Base-by-base conservation (phyloP, 1,140 invertebrate species). In the Hypsibius dujardini region DNA sequence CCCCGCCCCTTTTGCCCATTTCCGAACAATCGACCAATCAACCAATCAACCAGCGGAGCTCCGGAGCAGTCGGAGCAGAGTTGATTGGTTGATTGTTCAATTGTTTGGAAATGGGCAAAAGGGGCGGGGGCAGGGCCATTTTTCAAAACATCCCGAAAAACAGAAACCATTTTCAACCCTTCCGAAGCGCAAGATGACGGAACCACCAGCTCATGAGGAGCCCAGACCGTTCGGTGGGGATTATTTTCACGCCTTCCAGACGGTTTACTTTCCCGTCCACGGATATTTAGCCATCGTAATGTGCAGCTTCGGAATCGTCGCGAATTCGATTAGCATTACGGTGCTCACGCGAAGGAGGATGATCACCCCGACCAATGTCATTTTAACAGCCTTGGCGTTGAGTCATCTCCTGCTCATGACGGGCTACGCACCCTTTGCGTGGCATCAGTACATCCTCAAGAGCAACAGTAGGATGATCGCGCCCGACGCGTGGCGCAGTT, bases 261-360 rank as follows among this genome's bases (percentile, higher is more conserved):
- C 3, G 45, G 62, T 42, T 42, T 67, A 67, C 62, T 12, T 67
- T 67, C 62, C 12, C 42, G 45, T 85, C 15, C 89, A 91, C 77
- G 86, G 87, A 1, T 87, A 87, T 77, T 76, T 87, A 28, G 84
- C 85, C 28, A 78, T 89, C 1, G 75, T 84, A 1, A 87, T 95
- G 1, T 95, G 92, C 78, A 78, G 89, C 45, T 89, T 94, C 74
- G 92, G 92, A 42, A 88, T 88, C 56, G 80, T 93, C 70, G 88
- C 90, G n/a, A 95, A 95, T 77, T 80, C 89, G 14, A 80, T 94
- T 47, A 95, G 93, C 77, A 88, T 95, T 50, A 85, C 88, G 1
- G 90, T 95, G 1, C 78, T 95, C 46, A 93, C 91, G 1, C 82
- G 89, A 47, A 87, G 88, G 74, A 87, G 90, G 73, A 87, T 92